Percentiles rank a stretch among this genome's conserved stretches.
phyloP scores from a whole-genome alignment of 2,113 vertebrate genomes.

The Gobio gobio region DNA sequence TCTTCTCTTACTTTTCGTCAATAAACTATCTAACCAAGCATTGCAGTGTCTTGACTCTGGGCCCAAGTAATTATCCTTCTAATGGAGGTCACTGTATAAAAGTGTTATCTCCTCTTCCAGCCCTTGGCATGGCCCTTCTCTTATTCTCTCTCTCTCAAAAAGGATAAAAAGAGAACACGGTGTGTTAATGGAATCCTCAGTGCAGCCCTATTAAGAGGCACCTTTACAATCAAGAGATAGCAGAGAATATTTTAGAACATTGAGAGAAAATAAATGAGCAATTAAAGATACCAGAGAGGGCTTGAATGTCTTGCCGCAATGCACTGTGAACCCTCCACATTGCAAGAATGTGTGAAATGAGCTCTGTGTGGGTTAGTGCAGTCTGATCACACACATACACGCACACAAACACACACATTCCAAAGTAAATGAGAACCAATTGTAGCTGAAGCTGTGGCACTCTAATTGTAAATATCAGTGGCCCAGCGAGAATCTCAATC shows the following conservation, averaged over 20 bases:
- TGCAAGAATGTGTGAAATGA: slow-evolving; percentile 29
- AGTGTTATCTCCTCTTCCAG: slow-evolving; percentile 19
- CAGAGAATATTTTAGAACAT: slow-evolving; percentile 35
- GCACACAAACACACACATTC: neutral
- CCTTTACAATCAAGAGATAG: slow-evolving; percentile 40
- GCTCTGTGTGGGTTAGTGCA: neutral
- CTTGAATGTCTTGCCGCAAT: neutral
- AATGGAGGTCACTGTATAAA: slow-evolving; percentile 6
- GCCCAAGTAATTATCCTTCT: slow-evolving; percentile 18
- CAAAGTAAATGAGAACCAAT: slow-evolving; percentile 35
- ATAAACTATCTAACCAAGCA: neutral
- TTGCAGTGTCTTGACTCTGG: neutral
- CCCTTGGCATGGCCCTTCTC: neutral
- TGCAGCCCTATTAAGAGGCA: slow-evolving; percentile 36
- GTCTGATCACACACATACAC: neutral
- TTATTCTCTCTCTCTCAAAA: slow-evolving; percentile 16
- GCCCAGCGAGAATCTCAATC: neutral
- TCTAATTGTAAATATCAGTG: slow-evolving; percentile 28
- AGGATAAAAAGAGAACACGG: slow-evolving; percentile 25
- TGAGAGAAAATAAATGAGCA: slow-evolving; percentile 54
- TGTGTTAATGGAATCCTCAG: slow-evolving; percentile 40
- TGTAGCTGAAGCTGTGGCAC: slow-evolving; percentile 8
- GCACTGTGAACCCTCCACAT: slow-evolving; percentile 4
- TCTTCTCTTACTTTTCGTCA: neutral
- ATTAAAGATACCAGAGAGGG: slow-evolving; percentile 37